phyloP scores from a whole-genome alignment of 2,888 invertebrate genomes.

The Calameuta filiformis region DNA sequence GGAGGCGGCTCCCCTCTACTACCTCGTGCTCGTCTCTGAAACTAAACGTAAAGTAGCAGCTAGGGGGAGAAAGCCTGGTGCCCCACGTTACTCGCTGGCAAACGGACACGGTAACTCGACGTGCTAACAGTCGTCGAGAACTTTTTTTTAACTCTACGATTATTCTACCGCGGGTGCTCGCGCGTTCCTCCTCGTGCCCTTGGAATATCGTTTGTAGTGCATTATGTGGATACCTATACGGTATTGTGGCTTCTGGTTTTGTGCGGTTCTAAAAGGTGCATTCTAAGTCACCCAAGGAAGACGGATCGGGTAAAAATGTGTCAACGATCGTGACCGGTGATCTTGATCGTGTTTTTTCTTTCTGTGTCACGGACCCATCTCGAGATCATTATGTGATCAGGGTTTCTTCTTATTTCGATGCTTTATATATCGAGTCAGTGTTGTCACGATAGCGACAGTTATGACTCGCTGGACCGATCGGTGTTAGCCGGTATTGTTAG shows the following conservation, averaged over 20 bases:
- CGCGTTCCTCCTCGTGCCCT: neutral
- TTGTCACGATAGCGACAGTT: neutral
- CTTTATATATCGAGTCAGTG: neutral
- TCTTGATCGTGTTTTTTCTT: slow-evolving; percentile 28
- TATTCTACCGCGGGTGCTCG: neutral
- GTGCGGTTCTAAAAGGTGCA: neutral
- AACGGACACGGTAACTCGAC: neutral
- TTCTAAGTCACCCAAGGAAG: neutral
- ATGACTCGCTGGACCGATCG: neutral
- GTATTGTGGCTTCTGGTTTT: neutral
- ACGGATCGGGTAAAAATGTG: neutral
- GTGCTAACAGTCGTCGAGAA: neutral
- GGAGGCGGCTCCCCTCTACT: neutral
- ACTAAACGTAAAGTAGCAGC: neutral
- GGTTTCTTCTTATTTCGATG: neutral
- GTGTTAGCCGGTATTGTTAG: neutral
- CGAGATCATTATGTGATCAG: neutral
- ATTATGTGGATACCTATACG: neutral
- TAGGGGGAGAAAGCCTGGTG: neutral
- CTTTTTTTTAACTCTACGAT: neutral
- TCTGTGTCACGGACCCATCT: slow-evolving; percentile 33
- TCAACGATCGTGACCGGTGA: slow-evolving; percentile 11
- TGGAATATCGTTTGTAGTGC: neutral
- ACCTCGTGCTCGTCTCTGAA: neutral
- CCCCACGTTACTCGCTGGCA: neutral